phyloP scores from a whole-genome alignment of 1,140 invertebrate genomes.

The Drosophila serrata region DNA sequence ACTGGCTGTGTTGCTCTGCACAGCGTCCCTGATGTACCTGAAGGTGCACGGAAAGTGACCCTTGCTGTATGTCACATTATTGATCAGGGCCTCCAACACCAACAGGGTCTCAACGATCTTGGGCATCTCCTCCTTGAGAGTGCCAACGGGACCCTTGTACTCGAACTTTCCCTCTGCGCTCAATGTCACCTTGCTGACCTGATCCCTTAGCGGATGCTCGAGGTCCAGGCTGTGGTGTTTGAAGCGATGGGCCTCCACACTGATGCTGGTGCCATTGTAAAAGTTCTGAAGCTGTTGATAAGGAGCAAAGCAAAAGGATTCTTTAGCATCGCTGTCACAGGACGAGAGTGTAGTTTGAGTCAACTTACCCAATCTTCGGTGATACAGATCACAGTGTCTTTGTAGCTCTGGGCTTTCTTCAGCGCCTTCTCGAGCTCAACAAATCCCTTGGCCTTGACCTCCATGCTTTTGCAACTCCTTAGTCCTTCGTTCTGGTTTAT shows the following conservation, averaged over 20 bases:
- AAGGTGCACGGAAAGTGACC: not conserved
- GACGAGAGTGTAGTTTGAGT: not conserved
- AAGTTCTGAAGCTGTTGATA: slow-evolving; percentile 1
- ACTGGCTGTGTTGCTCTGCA: slow-evolving; percentile 22
- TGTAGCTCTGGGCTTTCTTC: not conserved
- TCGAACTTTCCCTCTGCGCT: not conserved
- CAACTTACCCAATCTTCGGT: slow-evolving; percentile 38
- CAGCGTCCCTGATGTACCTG: slow-evolving; percentile 6
- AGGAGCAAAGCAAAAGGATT: too few species aligned
- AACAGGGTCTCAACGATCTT: slow-evolving; percentile 30
- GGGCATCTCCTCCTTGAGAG: slow-evolving; percentile 14
- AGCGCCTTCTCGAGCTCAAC: not conserved
- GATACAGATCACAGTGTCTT: slow-evolving; percentile 14
- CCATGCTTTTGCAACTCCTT: not conserved
- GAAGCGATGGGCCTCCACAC: accelerated
- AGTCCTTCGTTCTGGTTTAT: not conserved
- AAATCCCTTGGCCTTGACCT: not conserved
- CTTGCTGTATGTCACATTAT: not conserved
- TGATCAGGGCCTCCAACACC: slow-evolving; percentile 14
- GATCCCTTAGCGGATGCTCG: slow-evolving; percentile 33
- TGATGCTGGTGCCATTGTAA: not conserved
- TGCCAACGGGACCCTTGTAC: not conserved
- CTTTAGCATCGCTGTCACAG: not conserved
- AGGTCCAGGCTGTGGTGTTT: not conserved
- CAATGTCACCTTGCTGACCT: not conserved